Evolutionary conservation across 2,888 invertebrate genomes (phyloP).

Genomic region (Brassicogethes aeneus): DNA sequence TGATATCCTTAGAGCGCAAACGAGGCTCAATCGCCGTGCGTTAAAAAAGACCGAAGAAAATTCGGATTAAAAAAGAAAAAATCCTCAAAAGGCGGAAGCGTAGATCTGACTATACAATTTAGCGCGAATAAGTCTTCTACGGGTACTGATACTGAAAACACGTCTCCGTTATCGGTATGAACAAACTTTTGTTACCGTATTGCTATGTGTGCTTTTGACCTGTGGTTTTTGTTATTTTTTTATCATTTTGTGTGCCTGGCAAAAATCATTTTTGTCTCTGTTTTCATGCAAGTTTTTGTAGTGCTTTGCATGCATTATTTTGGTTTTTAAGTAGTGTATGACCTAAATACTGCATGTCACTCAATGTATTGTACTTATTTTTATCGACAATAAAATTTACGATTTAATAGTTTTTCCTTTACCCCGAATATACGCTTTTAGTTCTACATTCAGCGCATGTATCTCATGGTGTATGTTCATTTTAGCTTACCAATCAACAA

Average conservation of each 20-base stretch:
- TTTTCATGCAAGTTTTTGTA: no score
- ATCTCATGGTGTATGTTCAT: no score
- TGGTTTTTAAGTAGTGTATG: no score
- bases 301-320: no score
- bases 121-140: slow-evolving; percentile 28
- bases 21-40: slow-evolving; percentile 40
- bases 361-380: no score
- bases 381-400: no score
- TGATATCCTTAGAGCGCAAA: neutral
- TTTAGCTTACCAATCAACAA: no score
- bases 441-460: no score
- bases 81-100: slow-evolving; percentile 52
- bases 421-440: no score
- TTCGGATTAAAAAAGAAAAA: slow-evolving; percentile 63
- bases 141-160: slow-evolving; percentile 35
- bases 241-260: neutral
- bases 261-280: no score
- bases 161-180: slow-evolving; percentile 40
- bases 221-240: neutral
- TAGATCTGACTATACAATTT: slow-evolving; percentile 46
- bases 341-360: no score
- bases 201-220: neutral
- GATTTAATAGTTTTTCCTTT: no score
- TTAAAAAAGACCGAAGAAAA: slow-evolving; percentile 60
- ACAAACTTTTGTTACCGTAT: neutral